Conservation (phyloP, 2,113 vertebrate genomes). For the Rhabdornis inornatus region DNA sequence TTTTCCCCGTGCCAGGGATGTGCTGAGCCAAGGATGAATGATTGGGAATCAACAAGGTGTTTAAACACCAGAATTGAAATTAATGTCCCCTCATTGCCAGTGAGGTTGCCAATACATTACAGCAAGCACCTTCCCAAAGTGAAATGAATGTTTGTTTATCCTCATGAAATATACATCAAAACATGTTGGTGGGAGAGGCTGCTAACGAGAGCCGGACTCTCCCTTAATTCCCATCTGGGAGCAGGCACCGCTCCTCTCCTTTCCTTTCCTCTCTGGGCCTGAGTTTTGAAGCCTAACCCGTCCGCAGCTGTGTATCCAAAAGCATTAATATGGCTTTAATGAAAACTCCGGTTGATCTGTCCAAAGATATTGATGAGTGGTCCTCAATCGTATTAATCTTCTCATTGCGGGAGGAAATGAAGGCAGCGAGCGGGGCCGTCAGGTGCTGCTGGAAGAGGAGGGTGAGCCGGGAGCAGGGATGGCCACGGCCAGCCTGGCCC, state of each 20-base stretch:
- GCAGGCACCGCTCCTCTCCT: background rate
- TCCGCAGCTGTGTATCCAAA: constrained; percentile 73
- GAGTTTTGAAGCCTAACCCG: constrained; percentile 56
- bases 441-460: constrained; percentile 48
- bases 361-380: constrained; percentile 80
- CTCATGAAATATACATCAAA: constrained; percentile 86
- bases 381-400: constrained; percentile 75
- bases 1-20: background rate
- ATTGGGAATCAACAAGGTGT: constrained; percentile 87
- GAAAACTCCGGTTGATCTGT: constrained; percentile 81
- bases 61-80: constrained; percentile 89
- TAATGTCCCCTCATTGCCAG: constrained; percentile 82
- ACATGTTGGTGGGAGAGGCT: constrained; percentile 62
- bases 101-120: constrained; percentile 85
- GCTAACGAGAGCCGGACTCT: constrained; percentile 53
- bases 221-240: constrained; percentile 28
- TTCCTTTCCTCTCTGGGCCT: background rate
- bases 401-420: constrained; percentile 72
- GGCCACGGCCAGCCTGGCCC: background rate
- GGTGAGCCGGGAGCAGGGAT: background rate
- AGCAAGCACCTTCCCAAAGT: constrained; percentile 85
- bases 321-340: constrained; percentile 79
- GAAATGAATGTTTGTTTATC: constrained; percentile 93
- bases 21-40: constrained; percentile 78
- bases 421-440: constrained; percentile 28